Conservation (phyloP, 1,140 invertebrate species). For the Megalopta genalis region DNA sequence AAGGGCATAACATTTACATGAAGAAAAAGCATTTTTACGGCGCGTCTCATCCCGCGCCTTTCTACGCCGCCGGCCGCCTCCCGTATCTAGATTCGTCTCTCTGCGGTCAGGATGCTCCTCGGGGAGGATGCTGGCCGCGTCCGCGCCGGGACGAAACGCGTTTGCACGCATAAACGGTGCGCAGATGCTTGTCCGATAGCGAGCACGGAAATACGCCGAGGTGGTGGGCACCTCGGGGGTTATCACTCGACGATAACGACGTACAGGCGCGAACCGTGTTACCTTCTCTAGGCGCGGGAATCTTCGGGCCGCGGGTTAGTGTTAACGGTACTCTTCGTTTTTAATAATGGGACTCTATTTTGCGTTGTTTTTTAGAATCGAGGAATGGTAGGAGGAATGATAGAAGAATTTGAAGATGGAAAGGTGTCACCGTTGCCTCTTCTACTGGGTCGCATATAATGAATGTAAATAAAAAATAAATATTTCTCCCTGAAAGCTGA, state of each 20-base stretch:
- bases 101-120: conserved; percentile 8
- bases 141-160: conserved; percentile 16
- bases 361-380: too few species aligned
- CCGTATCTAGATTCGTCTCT: conserved; percentile 25
- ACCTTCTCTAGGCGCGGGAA: neutral
- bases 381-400: too few species aligned
- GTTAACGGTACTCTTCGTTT: neutral
- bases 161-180: conserved; percentile 41
- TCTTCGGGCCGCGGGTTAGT: too few species aligned
- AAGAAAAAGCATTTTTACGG: neutral
- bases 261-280: conserved; percentile 2
- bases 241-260: conserved; percentile 31
- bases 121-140: neutral
- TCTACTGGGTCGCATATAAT: too few species aligned
- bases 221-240: conserved; percentile 14
- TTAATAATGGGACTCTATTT: neutral
- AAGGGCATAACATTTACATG: conserved; percentile 8
- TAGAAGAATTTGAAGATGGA: too few species aligned
- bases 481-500: too few species aligned
- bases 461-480: too few species aligned
- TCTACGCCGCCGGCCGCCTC: neutral
- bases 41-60: neutral
- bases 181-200: conserved; percentile 34
- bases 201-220: conserved; percentile 14
- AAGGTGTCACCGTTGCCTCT: too few species aligned